Conservation (phyloP, 2,888 invertebrate species). For the Macaria liturata region DNA sequence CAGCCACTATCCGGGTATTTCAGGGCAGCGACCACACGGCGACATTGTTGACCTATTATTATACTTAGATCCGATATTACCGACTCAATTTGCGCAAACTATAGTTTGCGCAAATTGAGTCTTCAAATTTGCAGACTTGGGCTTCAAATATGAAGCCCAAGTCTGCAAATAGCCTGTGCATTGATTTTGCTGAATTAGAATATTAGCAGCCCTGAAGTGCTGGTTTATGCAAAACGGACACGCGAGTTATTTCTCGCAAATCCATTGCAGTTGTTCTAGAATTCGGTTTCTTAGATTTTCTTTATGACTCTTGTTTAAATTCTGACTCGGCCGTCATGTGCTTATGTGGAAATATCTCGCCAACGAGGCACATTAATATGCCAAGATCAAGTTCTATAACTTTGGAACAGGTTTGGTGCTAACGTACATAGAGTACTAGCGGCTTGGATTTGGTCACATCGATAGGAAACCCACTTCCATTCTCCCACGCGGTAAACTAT, state of each 20-base stretch:
- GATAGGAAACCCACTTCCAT: slow-evolving; percentile 9
- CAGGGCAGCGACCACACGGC: slow-evolving; percentile 8
- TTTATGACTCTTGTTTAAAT: too few species aligned
- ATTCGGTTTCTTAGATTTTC: too few species aligned
- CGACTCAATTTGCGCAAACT: not conserved
- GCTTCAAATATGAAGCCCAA: not conserved
- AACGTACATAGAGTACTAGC: slow-evolving; percentile 6
- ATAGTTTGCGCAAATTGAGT: too few species aligned
- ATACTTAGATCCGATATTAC: slow-evolving; percentile 1
- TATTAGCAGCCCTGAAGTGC: not conserved
- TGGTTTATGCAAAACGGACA: slow-evolving; percentile 5
- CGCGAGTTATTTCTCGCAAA: not conserved
- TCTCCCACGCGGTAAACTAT: slow-evolving; percentile 6
- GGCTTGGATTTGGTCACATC: slow-evolving; percentile 13
- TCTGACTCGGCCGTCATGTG: too few species aligned
- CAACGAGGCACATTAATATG: too few species aligned
- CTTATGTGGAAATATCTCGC: too few species aligned
- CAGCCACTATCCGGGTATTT: slow-evolving; percentile 17
- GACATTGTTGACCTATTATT: slow-evolving; percentile 10
- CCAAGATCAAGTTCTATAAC: too few species aligned
- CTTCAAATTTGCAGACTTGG: too few species aligned
- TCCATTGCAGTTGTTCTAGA: not conserved
- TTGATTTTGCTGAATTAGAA: slow-evolving; percentile 4
- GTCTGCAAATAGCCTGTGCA: slow-evolving; percentile 1
- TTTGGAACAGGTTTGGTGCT: slow-evolving; percentile 21